Evolutionary conservation across 2,797 vertebrate genomes (phyloP), one percentile per base, ranked within the genome.

Genomic region (Paedocypris micromegethes): DNA sequence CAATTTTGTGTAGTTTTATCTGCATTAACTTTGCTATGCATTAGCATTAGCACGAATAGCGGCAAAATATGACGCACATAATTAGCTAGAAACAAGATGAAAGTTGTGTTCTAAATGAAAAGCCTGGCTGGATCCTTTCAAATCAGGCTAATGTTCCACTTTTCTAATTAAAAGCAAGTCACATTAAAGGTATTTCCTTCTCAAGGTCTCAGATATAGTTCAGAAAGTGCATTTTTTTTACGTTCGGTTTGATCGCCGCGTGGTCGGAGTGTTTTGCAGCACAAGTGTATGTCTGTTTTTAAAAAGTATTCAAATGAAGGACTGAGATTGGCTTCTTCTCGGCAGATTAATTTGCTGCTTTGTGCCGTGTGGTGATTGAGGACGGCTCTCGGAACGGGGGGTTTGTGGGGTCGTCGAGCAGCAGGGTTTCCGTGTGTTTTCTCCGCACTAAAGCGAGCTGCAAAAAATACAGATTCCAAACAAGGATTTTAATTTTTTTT

Each of bases 271-370:
- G 23, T 23, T 23, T 23, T 23, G 23, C 23, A 23, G 23, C 23
- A 23, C 23, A 23, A 23, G 23, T 23, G 23, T 23, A 1, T 23
- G 23, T 23, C 23, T 23, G 23, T 23, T 23, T 23, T 23, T 23
- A 23, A 23, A 23, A 23, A 4, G 7, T 5, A 5, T 53, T 9
- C n/a, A 5, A 23, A 23, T 3, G 57, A 42, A 8, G 23, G 9
- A 1, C 23, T 51, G 2, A 50, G 64, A 69, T 66, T 52, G 5
- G 9, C 58, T 37, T 63, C 62, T 79, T 77, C 59, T 23, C 41
- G 75, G 65, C 56, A 56, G 63, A 71, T 78, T 65, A 52, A 72
- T 79, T 72, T 72, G 39, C 72, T 47, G 56, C 63, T 7, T 60
- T 52, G 37, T 42, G 8, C 41, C 63, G 55, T 56, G 40, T 47